Evolutionary conservation across 2,113 vertebrate genomes (phyloP), one percentile per base, ranked within the genome.

Genomic region (Raphicerus campestris): DNA sequence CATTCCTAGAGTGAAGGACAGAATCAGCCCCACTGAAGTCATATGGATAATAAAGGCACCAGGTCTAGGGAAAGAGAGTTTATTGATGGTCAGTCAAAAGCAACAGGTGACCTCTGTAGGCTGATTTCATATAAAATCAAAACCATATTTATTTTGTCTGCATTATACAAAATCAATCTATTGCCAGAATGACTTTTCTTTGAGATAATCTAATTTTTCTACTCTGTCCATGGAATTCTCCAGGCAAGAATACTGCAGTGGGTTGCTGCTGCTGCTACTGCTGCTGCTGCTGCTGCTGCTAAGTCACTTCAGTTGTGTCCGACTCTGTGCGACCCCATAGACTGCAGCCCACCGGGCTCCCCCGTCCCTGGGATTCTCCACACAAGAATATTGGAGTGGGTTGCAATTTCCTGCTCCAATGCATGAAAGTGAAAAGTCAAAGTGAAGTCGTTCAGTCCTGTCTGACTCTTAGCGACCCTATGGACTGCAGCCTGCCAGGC

Each of bases 71-170:
- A 39, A 95, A 47, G 45, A 85, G 13, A 28, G 13, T 30, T 32
- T 88, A 7, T 3, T 70, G 73, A 87, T 45, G 11, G 39, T 56
- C 39, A 58, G 30, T 85, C 53, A 93, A 60, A 94, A 70, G 20
- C 53, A 75, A 10, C 63, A 93, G 61, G 39, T 63, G 55, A 47
- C 19, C 19, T 91, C 81, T 55, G 8, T 35, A 15, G 11, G 3
- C 13, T 91, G 1, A 51, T 93, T 81, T 22, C 61, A 60, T 10
- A 63, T 35, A 63, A 89, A 83, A 78, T 92, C 51, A 88, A 97
- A 96, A 53, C 5, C 96, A 91, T 49, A 70, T 87, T 95, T 83
- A 55, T 78, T 95, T 93, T 87, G 55, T 58, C 60, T 95, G 6
- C 35, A 73, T 39, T 22, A 61, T 83, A 19, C 35, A 91, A 77